Conservation (phyloP, 2,797 vertebrate species). For the Percopsis omiscomaycus region DNA sequence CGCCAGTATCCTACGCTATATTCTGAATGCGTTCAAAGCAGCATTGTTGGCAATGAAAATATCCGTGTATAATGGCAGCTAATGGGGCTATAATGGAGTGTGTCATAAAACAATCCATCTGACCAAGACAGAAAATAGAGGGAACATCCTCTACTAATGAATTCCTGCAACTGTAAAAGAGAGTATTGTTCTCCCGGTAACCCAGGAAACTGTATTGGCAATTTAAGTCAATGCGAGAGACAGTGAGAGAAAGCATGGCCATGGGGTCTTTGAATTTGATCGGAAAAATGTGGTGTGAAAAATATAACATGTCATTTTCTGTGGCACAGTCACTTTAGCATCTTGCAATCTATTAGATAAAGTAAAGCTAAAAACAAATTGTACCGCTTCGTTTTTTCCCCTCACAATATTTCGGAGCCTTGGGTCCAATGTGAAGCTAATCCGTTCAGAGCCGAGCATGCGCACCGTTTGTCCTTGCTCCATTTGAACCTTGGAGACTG, state of each 20-base stretch:
- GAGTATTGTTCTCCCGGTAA: constrained; percentile 55
- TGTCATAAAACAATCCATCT: constrained; percentile 71
- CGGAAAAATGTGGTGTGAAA: constrained; percentile 26
- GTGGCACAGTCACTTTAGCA: constrained; percentile 7
- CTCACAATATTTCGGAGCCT: constrained; percentile 15
- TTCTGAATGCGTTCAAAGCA: constrained; percentile 51
- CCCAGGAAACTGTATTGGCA: constrained; percentile 32
- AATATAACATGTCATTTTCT: not conserved
- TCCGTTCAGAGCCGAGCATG: constrained; percentile 20
- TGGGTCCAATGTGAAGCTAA: constrained; percentile 19
- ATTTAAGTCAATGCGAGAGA: constrained; percentile 31
- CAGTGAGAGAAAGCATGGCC: constrained; percentile 27
- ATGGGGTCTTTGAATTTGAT: constrained; percentile 35
- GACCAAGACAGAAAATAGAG: constrained; percentile 42
- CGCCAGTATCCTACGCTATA: constrained; percentile 44
- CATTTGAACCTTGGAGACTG: constrained; percentile 32
- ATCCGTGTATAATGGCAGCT: constrained; percentile 65
- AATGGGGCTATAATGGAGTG: constrained; percentile 75
- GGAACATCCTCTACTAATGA: constrained; percentile 52
- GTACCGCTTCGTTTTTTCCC: constrained; percentile 24
- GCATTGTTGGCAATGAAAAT: constrained; percentile 70
- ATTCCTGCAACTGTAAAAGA: constrained; percentile 52
- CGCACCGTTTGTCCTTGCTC: constrained; percentile 27
- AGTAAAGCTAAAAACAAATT: constrained; percentile 24
- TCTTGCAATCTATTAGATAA: constrained; percentile 11